Evolutionary conservation across 2,888 invertebrate species (phyloP).

Genomic region (Pyrrhia umbra): DNA sequence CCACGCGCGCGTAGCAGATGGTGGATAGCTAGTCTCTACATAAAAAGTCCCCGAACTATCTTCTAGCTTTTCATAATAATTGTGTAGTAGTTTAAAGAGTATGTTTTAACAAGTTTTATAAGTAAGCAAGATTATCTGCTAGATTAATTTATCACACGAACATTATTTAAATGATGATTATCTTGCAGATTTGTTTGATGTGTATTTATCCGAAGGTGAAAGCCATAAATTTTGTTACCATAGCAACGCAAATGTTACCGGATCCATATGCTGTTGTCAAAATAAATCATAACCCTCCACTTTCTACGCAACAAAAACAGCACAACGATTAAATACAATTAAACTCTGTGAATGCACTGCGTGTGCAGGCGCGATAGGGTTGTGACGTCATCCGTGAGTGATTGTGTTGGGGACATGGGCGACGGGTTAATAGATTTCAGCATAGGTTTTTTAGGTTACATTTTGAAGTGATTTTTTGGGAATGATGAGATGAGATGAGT

Average conservation of each 20-base stretch:
- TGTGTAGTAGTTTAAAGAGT: too few relatives aligned
- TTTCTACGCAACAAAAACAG: slow-evolving; percentile 40
- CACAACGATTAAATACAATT: slow-evolving; percentile 59
- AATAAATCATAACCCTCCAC: slow-evolving; percentile 54
- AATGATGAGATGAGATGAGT: neutral
- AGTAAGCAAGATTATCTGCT: too few relatives aligned
- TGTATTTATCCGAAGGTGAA: too few relatives aligned
- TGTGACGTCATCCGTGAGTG: slow-evolving; percentile 63
- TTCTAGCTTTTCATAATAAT: too few relatives aligned
- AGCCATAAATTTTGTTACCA: neutral
- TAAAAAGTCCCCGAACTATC: too few relatives aligned
- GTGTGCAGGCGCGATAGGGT: slow-evolving; percentile 64
- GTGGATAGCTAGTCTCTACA: too few relatives aligned
- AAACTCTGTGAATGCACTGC: slow-evolving; percentile 56
- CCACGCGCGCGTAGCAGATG: too few relatives aligned
- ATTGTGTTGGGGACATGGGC: slow-evolving; percentile 39
- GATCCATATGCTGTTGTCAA: slow-evolving; percentile 12
- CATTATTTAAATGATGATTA: too few relatives aligned
- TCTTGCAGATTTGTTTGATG: too few relatives aligned
- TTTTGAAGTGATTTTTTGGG: neutral
- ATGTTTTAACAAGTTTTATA: too few relatives aligned
- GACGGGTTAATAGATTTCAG: slow-evolving; percentile 43
- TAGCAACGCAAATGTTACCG: neutral
- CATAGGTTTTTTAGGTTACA: neutral
- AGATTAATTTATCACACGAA: too few relatives aligned